Percentiles rank a stretch among this genome's conserved stretches.
Conservation (phyloP, 2,113 vertebrate species). For the Setophaga coronata region DNA sequence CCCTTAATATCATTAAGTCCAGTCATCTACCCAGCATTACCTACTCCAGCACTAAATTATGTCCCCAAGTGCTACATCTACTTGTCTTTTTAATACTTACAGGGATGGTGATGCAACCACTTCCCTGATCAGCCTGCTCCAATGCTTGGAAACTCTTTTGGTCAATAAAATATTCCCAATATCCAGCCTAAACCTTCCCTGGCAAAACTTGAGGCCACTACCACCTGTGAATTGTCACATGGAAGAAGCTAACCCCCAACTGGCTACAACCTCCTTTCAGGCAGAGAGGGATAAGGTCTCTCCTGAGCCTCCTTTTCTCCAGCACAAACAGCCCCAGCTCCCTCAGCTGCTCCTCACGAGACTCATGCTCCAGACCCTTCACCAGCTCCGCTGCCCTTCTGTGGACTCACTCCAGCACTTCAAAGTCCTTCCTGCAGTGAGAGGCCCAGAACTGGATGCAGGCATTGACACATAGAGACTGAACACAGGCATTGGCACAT, state of each 20-base stretch:
- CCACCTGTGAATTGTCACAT: not conserved
- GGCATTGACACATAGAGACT: not conserved
- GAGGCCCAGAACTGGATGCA: not conserved
- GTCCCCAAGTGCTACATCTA: not conserved
- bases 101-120: not conserved
- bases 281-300: not conserved
- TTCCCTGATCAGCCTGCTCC: not conserved
- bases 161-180: not conserved
- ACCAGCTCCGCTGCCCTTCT: not conserved
- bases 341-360: not conserved
- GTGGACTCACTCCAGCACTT: not conserved
- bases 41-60: not conserved
- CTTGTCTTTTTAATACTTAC: not conserved
- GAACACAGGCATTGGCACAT: not conserved
- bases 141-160: not conserved
- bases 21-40: not conserved
- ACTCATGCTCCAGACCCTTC: not conserved
- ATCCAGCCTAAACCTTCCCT: not conserved
- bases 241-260: not conserved
- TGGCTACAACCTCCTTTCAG: not conserved
- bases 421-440: not conserved
- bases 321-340: not conserved
- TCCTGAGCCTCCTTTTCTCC: not conserved
- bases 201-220: not conserved
- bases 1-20: not conserved